A percentile compares a stretch with the other conserved stretches of the same genome.
Conservation (phyloP, 2,888 invertebrate genomes). For the Miltochrista miniata region DNA sequence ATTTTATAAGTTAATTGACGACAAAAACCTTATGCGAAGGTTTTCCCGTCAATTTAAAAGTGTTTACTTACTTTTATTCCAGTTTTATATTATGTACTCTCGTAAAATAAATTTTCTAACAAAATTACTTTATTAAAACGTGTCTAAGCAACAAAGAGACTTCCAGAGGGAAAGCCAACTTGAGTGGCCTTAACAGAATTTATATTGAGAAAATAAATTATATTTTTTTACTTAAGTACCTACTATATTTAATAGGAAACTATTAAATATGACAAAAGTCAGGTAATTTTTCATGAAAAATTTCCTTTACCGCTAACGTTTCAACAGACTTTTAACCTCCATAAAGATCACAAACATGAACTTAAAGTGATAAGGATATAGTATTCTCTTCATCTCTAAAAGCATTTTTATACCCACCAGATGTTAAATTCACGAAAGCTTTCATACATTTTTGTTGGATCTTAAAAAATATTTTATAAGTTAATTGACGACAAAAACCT, state of each 20-base stretch:
- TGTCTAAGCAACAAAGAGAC: neutral
- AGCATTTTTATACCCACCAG: neutral
- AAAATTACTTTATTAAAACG: conserved; percentile 16
- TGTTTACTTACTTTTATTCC: conserved; percentile 15
- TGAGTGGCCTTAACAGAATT: neutral
- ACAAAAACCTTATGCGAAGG: conserved; percentile 24
- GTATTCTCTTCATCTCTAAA: neutral
- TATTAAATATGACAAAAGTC: too few species aligned
- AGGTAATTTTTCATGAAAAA: neutral
- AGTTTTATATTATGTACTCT: neutral
- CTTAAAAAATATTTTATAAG: conserved; percentile 19
- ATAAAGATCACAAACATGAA: neutral
- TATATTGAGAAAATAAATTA: neutral
- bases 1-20: conserved; percentile 29
- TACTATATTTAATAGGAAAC: too few species aligned
- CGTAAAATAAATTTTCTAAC: conserved; percentile 12
- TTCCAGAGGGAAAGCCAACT: neutral
- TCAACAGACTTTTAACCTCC: too few species aligned
- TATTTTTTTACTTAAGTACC: neutral
- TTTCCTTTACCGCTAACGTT: neutral
- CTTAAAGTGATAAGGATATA: neutral
- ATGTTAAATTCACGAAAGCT: too few species aligned
- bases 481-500: conserved; percentile 32
- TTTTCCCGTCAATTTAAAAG: conserved; percentile 18
- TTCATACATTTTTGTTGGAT: neutral